Base-by-base conservation (phyloP, 2,888 invertebrate genomes). In the Lycophotia porphyrea region DNA sequence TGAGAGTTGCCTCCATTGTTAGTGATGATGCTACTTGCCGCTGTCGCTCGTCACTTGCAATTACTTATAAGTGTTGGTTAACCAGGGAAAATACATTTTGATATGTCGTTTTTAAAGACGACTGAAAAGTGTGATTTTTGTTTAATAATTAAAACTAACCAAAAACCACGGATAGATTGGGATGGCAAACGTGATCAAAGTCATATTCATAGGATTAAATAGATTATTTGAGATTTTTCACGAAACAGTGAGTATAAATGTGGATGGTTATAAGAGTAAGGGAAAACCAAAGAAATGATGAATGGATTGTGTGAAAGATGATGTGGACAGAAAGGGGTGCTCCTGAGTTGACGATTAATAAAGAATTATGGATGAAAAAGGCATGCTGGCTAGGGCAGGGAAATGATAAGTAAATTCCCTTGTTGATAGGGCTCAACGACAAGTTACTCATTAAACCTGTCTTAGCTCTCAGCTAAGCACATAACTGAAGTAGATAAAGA, bases 1-100 rank as follows among this genome's bases (percentile, higher is more conserved):
- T 65, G n/a, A 47, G n/a, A 52, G 24, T 55, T 67, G 60, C 60
- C 64, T 34, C 68, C 58, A 74, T 80, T 80, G 80, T 74, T 74
- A 55, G 47, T 55, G 21, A 44, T 34, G 44, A 52, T 47, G 44
- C 44, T 68, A 8, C 18, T 36, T 27, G 4, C 27, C 74, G 81
- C 84, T 52, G 9, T 18, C 44, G 70, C 47, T 60, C 21, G 24
- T 64, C 15, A 34, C 63, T 52, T 78, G 39, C 11, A 5, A 15
- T 7, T 13, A 18, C 24, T 21, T 36, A 42, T 21, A 24, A 39
- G 4, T 42, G 11, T 44, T 34, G 21, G 1, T 74, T 44, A 5
- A 3, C 18, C 7, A 24, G 0, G 11, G 2, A 27, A 44, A 1
- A 27, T 13, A 7, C 5, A 11, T 58, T 44, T 34, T 24, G 18